Percentiles rank a stretch among this genome's conserved stretches.
Evolutionary conservation across 2,113 vertebrate genomes (phyloP).

Genomic region (Sigmodon hispidus): DNA sequence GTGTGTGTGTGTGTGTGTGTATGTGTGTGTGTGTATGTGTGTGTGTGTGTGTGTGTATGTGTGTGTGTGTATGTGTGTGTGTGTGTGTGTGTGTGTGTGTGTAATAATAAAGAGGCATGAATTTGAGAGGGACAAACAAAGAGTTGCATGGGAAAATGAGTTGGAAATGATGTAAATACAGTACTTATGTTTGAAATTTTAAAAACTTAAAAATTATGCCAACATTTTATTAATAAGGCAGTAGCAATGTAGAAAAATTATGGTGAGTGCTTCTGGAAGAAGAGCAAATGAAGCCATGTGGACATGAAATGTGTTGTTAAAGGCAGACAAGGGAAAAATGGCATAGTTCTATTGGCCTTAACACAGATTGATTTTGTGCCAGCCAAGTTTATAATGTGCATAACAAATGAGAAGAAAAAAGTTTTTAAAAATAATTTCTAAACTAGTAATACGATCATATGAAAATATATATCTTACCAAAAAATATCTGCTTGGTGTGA

Average conservation of each 20-base stretch:
- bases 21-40: no score
- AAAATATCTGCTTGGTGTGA: neutral
- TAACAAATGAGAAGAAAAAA: conserved; percentile 64
- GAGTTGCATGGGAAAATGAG: neutral
- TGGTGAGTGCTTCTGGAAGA: conserved; percentile 48
- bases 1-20: neutral
- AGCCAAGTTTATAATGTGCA: conserved; percentile 13
- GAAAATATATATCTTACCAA: conserved; percentile 42
- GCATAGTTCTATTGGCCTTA: conserved; percentile 59
- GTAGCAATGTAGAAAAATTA: conserved; percentile 14
- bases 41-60: neutral
- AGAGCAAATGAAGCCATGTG: conserved; percentile 60
- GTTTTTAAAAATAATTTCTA: conserved; percentile 17
- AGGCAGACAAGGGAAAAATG: conserved; percentile 60
- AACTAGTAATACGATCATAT: neutral
- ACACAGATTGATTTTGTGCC: conserved; percentile 7
- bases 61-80: neutral
- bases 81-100: neutral
- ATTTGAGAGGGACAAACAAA: neutral
- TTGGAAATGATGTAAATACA: neutral
- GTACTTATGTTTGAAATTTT: neutral
- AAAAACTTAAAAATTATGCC: neutral
- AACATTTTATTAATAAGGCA: neutral
- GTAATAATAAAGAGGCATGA: neutral
- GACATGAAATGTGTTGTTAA: conserved; percentile 69